Evolutionary conservation across 2,888 invertebrate genomes (phyloP), one percentile per base, ranked within the genome.

Genomic region (Pterobdella sp.): DNA sequence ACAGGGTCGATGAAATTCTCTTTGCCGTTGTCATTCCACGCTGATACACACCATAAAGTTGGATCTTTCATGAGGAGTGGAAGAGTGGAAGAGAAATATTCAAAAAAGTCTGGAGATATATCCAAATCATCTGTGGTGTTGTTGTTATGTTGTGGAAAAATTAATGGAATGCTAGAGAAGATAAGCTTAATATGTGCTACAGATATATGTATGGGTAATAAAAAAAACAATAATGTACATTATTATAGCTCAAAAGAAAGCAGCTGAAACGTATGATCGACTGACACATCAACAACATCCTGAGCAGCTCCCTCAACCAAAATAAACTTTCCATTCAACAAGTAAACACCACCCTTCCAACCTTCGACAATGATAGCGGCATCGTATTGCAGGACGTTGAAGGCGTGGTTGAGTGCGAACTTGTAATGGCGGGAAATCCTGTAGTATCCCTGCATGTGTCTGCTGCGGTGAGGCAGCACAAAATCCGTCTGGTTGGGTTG

Each of bases 11-110:
- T 90, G 76, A 94, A 86, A 31, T 88, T 89, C 31, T 88, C 87
- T 86, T 96, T 97, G 26, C 98, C 98, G 83, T 98, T 99, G 85
- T 99, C 98, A 83, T 98, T 98, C 97, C 97, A 98, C 0, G 98
- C 98, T 14, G 97, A 97, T 77, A 98, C 91, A 81, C 98, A 98
- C 94, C 94, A 97, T 69, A 99, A 85, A 14, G 91, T 88, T 0
- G 89, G 87, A 83, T 99, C 98, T 68, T 88, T 85, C 31, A 77
- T 75, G 34, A 99, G 86, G 71, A 98, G 84, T 0, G 91, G 90
- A 84, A 93, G 91, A 0, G 94, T 93, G 22, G 93, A 94, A 74
- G 90, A 85, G 85, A 98, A 98, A 83, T 96, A 99, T 81, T 96
- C 94, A 84, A 91, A 98, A 86, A 99, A 95, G 84, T 98, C 98